A percentile compares a stretch with the other conserved stretches of the same genome.
Evolutionary conservation across 2,888 invertebrate genomes (phyloP).

Genomic region (Choristoneura rosaceana): DNA sequence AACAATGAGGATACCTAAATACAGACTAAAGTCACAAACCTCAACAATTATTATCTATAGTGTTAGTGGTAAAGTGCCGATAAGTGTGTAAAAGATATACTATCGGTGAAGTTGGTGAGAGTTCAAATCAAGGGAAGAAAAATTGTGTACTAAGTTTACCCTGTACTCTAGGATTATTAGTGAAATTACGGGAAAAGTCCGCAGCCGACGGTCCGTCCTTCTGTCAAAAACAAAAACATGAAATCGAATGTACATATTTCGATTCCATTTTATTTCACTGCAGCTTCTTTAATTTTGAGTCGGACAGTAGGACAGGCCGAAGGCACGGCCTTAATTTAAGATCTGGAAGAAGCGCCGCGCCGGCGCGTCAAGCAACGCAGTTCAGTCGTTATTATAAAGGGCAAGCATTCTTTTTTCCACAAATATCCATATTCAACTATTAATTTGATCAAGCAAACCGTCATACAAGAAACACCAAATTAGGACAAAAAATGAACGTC

Average conservation of each 20-base stretch:
- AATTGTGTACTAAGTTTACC: conserved; percentile 82
- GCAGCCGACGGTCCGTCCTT: conserved; percentile 45
- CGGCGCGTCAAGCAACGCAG: conserved; percentile 21
- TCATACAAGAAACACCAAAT: conserved; percentile 19
- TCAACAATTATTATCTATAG: conserved; percentile 76
- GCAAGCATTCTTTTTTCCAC: conserved; percentile 70
- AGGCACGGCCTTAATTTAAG: neutral
- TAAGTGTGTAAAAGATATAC: conserved; percentile 77
- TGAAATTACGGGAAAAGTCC: conserved; percentile 70
- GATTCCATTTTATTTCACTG: neutral
- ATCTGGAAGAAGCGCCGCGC: conserved; percentile 17
- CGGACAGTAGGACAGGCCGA: neutral
- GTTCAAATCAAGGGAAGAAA: conserved; percentile 74
- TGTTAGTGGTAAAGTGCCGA: conserved; percentile 75
- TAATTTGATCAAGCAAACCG: conserved; percentile 36
- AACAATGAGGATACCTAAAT: conserved; percentile 68
- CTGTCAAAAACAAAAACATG: neutral
- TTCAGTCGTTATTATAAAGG: conserved; percentile 73
- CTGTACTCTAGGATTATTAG: conserved; percentile 84
- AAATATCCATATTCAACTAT: conserved; percentile 59
- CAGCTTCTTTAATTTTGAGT: neutral
- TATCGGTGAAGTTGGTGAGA: conserved; percentile 79
- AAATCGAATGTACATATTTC: neutral
- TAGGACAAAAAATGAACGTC: conserved; percentile 37
- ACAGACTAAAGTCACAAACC: conserved; percentile 75